Evolutionary conservation across 2,888 invertebrate genomes (phyloP).

Genomic region (Eupithecia exiguata): DNA sequence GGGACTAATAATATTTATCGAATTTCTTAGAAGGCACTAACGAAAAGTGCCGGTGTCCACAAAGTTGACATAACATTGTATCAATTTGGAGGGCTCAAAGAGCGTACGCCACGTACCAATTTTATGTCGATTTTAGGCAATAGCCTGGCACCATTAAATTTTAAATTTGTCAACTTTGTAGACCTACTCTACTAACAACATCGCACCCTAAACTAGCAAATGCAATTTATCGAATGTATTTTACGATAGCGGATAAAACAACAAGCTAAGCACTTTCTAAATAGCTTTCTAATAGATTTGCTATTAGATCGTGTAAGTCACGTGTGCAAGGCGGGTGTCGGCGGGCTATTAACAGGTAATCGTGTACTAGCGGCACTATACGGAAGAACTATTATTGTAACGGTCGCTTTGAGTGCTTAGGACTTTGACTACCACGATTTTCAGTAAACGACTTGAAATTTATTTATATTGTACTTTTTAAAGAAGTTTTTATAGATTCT

Average conservation of each 20-base stretch:
- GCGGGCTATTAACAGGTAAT: conserved; percentile 55
- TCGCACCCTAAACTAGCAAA: not conserved
- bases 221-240: conserved; percentile 4
- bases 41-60: not conserved
- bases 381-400: conserved; percentile 57
- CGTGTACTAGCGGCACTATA: conserved; percentile 51
- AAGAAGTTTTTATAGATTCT: not conserved
- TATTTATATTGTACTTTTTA: not conserved
- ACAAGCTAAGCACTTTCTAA: conserved; percentile 33
- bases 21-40: not conserved
- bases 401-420: conserved; percentile 31
- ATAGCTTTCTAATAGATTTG: conserved; percentile 49
- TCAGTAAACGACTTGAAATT: not conserved
- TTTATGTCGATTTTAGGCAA: not conserved
- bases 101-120: not conserved
- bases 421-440: conserved; percentile 32
- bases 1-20: not conserved
- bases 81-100: not conserved
- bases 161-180: not conserved
- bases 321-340: conserved; percentile 49
- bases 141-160: not conserved
- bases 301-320: conserved; percentile 50
- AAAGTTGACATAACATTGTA: not conserved
- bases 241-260: not conserved
- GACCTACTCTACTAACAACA: too few species aligned